A percentile compares a stretch with the other conserved stretches of the same genome.
Evolutionary conservation across 2,888 invertebrate genomes (phyloP).

Genomic region (Erebia palarica): DNA sequence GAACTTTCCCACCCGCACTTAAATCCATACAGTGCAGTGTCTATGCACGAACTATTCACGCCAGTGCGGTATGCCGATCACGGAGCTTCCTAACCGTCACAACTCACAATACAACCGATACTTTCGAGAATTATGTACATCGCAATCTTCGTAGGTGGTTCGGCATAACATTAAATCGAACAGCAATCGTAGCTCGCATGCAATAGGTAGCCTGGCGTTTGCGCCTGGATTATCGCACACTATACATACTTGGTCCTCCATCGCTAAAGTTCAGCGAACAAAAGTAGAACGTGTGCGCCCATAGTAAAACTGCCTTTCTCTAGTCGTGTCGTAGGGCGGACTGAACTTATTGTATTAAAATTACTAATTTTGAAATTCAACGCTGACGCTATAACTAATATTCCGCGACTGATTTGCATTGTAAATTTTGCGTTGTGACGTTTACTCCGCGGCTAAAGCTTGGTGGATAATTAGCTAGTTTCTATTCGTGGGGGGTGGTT

Average conservation of each 20-base stretch:
- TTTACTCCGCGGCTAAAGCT: slow-evolving; percentile 74
- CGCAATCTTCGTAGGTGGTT: slow-evolving; percentile 64
- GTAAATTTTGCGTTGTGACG: slow-evolving; percentile 78
- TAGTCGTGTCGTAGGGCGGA: slow-evolving; percentile 73
- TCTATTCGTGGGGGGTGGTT: slow-evolving; percentile 71
- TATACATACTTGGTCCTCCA: slow-evolving; percentile 79
- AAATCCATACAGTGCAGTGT: slow-evolving; percentile 57
- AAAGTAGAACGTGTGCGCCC: slow-evolving; percentile 53
- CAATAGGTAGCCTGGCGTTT: slow-evolving; percentile 55
- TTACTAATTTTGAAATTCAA: slow-evolving; percentile 80
- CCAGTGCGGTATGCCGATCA: slow-evolving; percentile 67
- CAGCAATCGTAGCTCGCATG: slow-evolving; percentile 62
- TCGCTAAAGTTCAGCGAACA: slow-evolving; percentile 57
- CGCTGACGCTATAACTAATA: slow-evolving; percentile 79
- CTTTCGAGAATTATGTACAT: slow-evolving; percentile 68
- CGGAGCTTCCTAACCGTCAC: slow-evolving; percentile 66
- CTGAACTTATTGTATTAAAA: slow-evolving; percentile 80
- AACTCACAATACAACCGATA: slow-evolving; percentile 70
- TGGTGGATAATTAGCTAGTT: slow-evolving; percentile 80
- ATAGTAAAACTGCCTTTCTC: slow-evolving; percentile 70
- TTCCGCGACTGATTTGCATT: slow-evolving; percentile 80
- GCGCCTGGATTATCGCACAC: slow-evolving; percentile 48
- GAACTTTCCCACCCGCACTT: slow-evolving; percentile 49
- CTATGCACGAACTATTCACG: slow-evolving; percentile 61
- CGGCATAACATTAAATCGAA: slow-evolving; percentile 70